Percentiles rank a stretch among this genome's conserved stretches.
Evolutionary conservation across 1,140 invertebrate genomes (phyloP).

Genomic region (Bombus confusus): DNA sequence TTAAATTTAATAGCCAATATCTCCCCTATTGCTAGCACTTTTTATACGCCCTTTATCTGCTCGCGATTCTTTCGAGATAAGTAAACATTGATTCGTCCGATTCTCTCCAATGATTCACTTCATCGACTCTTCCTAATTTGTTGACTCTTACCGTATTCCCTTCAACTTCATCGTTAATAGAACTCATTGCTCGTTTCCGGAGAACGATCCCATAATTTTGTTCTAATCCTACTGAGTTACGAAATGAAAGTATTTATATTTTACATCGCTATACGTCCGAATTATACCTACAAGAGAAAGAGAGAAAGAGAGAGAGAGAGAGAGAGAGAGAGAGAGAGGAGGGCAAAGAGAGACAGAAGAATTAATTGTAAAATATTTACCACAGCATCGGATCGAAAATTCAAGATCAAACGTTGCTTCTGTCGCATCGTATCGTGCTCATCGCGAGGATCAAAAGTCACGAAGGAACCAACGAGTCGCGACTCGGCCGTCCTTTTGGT

Average conservation of each 20-base stretch:
- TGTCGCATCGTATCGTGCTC: too few relatives aligned
- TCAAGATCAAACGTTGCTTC: too few relatives aligned
- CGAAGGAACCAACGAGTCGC: too few relatives aligned
- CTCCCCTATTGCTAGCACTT: conserved; percentile 38
- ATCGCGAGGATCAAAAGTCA: too few relatives aligned
- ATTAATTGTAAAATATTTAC: too few relatives aligned
- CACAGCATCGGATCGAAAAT: too few relatives aligned
- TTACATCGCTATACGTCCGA: background rate
- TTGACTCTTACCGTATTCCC: background rate
- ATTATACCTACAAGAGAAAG: background rate
- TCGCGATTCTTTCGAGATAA: conserved; percentile 49
- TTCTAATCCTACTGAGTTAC: background rate
- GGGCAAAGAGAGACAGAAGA: background rate
- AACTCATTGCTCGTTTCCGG: background rate
- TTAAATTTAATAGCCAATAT: conserved; percentile 70
- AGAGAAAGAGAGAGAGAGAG: background rate
- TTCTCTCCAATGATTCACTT: background rate
- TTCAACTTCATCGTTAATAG: background rate
- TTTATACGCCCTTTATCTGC: conserved; percentile 37
- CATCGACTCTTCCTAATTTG: background rate
- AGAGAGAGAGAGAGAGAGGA: background rate
- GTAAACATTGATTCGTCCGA: conserved; percentile 30
- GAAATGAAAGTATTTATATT: background rate
- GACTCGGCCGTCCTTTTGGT: too few relatives aligned
- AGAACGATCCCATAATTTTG: background rate